Percentiles rank a stretch among this genome's conserved stretches.
phyloP scores from a whole-genome alignment of 2,113 vertebrate species.

The Cheilinus undulatus region DNA sequence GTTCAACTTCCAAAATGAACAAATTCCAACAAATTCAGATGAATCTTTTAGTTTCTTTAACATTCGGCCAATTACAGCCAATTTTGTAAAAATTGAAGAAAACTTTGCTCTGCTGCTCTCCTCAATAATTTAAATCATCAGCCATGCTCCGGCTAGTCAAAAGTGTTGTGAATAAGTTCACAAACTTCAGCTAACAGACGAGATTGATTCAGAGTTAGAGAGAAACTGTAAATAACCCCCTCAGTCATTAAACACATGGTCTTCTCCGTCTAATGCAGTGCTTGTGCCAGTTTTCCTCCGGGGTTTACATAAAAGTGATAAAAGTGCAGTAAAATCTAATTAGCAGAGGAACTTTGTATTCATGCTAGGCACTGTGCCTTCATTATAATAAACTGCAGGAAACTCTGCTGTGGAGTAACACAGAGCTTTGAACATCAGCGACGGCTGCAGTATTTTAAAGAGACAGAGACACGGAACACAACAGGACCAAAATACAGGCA shows the following conservation, averaged over 20 bases:
- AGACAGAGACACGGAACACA: neutral
- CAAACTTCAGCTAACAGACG: neutral
- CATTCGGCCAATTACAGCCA: too few relatives aligned
- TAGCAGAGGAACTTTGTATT: neutral
- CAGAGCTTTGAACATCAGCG: neutral
- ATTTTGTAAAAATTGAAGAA: neutral
- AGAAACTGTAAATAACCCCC: neutral
- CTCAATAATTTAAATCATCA: neutral
- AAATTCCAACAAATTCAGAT: too few relatives aligned
- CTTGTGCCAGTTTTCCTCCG: neutral
- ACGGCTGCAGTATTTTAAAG: neutral
- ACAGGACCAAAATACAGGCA: neutral
- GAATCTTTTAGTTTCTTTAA: too few relatives aligned
- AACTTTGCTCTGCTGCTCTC: neutral
- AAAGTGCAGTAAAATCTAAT: neutral
- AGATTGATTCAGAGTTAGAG: neutral
- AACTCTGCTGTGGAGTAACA: neutral
- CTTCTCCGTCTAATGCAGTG: neutral
- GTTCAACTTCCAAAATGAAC: too few relatives aligned
- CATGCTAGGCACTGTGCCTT: neutral
- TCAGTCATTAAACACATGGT: neutral
- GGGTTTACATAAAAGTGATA: neutral
- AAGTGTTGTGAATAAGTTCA: neutral
- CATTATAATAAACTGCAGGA: neutral
- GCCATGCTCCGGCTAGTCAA: too few relatives aligned